These are phyloP conservation scores for Trichogramma dendrolimi DNA, from an alignment of 2,888 invertebrate species.

Conservation along the genomic window DNA sequence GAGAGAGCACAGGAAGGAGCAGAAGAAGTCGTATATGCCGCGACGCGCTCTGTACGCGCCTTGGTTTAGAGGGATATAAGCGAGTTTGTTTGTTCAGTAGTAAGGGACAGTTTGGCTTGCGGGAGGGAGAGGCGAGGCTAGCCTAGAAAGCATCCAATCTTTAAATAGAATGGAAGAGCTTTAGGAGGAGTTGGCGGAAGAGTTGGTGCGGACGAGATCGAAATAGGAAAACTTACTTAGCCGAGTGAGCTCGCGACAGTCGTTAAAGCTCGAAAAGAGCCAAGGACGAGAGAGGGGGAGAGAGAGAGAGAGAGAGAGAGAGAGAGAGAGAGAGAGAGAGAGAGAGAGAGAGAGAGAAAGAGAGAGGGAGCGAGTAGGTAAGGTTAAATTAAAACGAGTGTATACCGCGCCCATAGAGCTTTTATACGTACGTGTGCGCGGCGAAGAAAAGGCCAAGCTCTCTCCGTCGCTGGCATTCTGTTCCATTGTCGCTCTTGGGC, in stretches of 20 bases:
- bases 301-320: neutral
- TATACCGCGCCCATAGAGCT: neutral
- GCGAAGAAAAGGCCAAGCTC: neutral
- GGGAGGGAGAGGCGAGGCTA: no score
- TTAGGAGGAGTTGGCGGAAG: neutral
- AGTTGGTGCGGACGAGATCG: constrained; percentile 7
- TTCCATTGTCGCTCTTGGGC: no score
- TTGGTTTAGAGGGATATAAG: no score
- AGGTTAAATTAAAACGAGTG: constrained; percentile 19
- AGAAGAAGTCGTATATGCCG: no score
- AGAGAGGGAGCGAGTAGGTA: neutral
- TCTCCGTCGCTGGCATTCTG: neutral
- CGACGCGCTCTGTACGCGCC: no score
- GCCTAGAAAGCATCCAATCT: neutral
- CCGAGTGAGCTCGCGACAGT: neutral
- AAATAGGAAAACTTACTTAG: constrained; percentile 23
- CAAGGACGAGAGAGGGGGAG: constrained; percentile 4
- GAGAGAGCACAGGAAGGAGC: no score
- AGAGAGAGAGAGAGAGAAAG: neutral
- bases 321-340: constrained; percentile 14
- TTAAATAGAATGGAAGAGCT: constrained; percentile 9
- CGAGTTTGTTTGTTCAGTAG: no score
- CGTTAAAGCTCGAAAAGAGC: constrained; percentile 1
- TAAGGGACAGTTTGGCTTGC: no score
- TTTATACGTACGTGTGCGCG: neutral